Conservation (phyloP, 2,113 vertebrate genomes). For the Melospiza georgiana region DNA sequence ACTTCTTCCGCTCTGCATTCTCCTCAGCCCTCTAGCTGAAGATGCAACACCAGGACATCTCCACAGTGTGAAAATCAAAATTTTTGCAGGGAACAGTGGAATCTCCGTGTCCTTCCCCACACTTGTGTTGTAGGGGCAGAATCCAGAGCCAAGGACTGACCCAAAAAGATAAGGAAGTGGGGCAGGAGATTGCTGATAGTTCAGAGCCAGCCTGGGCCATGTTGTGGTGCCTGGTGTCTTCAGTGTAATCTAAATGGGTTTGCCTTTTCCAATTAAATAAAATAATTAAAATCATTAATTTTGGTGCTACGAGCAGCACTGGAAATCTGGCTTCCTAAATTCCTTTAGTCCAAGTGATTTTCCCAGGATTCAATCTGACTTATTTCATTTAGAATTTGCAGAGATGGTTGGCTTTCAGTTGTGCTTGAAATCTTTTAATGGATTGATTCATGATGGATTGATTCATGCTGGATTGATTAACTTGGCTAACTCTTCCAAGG, state of each 20-base stretch:
- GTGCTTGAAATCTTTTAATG: not conserved
- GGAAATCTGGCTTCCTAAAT: not conserved
- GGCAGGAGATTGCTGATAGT: not conserved
- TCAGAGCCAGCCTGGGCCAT: not conserved
- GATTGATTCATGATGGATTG: not conserved
- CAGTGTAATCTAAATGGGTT: not conserved
- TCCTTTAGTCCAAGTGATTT: not conserved
- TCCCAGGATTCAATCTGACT: not conserved
- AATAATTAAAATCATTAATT: not conserved
- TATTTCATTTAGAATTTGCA: not conserved
- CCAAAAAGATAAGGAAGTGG: not conserved
- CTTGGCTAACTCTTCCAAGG: not conserved
- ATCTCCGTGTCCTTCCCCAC: not conserved
- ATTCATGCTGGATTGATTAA: not conserved
- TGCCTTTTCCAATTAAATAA: not conserved
- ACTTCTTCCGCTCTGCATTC: too few species aligned
- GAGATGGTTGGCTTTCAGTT: not conserved
- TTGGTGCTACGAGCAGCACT: not conserved
- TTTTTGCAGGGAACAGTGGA: not conserved
- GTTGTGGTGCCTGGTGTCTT: not conserved
- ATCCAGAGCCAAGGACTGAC: not conserved
- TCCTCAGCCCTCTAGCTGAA: not conserved
- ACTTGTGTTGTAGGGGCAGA: not conserved
- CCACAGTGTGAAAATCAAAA: not conserved
- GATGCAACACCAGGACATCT: fast-evolving